Evolutionary conservation across 2,113 vertebrate genomes (phyloP), one percentile per base, ranked within the genome.

Genomic region (Coptodon bakossiorum): DNA sequence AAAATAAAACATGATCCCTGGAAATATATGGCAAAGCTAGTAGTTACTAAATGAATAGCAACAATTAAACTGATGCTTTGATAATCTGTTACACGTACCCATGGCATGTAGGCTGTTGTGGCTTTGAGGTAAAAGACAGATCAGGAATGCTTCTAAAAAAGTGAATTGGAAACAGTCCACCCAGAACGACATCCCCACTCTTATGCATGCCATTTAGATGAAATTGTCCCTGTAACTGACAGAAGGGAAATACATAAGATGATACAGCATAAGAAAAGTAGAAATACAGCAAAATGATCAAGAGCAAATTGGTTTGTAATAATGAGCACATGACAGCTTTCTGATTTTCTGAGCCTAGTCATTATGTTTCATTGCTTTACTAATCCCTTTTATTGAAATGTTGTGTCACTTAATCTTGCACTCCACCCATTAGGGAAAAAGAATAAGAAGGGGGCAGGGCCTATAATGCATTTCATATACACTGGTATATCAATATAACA

Each of bases 151-250:
- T 19, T 43, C 90, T 83, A 27, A 85, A 85, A 9, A 86, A 90
- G 34, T 93, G 68, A 1, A 88, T 14, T 45, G 48, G 4, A 85
- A 94, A 94, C 9, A 94, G 12, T 2, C 93, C 93, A 52, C 93
- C 93, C 2, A 94, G 34, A 59, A 91, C 9, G 9, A 94, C 79
- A 88, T 94, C 89, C 66, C 92, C 93, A 43, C 53, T 2, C 31
- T 85, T 89, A 29, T 92, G 88, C 78, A 94, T 83, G 14, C 81
- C 85, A 54, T 91, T 94, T 4, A 90, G 81, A 57, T 83, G 13
- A 90, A 94, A 94, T 6, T 78, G 53, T 71, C 68, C 31, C 29
- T 68, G 88, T 83, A 91, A 68, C 4, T 10, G 43, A 43, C 93
- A 94, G 4, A 59, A 68, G n/a, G 90, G 81, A 52, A 57, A 9